Evolutionary conservation across 2,888 invertebrate species (phyloP).

Genomic region (Acanthosepion pharaonis): DNA sequence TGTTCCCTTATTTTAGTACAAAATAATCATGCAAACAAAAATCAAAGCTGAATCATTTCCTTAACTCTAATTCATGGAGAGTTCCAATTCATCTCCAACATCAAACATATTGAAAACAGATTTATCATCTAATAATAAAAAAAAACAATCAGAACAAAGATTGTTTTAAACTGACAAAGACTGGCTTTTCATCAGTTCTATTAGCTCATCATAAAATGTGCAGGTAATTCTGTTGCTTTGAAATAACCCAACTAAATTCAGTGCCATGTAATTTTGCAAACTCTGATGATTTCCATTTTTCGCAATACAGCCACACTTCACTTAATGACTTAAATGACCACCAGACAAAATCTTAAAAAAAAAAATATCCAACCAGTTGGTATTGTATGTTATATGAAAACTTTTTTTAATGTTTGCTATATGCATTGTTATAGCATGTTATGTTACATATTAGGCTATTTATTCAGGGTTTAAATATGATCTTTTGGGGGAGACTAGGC

Average conservation of each 20-base stretch:
- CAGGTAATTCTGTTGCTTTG: background rate
- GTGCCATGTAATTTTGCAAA: background rate
- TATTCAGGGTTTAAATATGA: no score
- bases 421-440: no score
- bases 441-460: no score
- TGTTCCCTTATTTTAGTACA: background rate
- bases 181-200: background rate
- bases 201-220: background rate
- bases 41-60: background rate
- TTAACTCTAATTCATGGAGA: background rate
- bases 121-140: conserved; percentile 17
- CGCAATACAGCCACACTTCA: no score
- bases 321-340: no score
- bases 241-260: background rate
- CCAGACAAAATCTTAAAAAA: no score
- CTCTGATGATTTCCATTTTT: background rate
- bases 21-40: background rate
- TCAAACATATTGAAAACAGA: conserved; percentile 18
- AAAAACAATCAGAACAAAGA: background rate
- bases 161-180: background rate
- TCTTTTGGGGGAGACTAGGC: no score
- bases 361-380: no score
- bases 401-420: no score
- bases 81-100: conserved; percentile 5
- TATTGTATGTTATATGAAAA: no score